Percentiles rank a stretch among this genome's conserved stretches.
Conservation (phyloP, 2,888 invertebrate species). For the Heliconius ismenius region DNA sequence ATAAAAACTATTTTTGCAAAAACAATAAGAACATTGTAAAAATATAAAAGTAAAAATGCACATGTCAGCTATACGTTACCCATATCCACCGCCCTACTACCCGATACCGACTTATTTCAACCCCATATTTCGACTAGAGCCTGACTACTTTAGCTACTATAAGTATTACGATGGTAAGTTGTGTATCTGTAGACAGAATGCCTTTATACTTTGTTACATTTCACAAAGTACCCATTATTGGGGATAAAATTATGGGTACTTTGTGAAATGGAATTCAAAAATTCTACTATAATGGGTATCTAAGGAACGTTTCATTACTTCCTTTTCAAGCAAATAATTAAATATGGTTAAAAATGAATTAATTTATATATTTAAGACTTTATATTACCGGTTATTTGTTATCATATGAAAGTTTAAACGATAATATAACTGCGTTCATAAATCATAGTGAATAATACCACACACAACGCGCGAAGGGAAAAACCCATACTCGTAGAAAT, state of each 20-base stretch:
- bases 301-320: background rate
- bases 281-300: background rate
- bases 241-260: background rate
- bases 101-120: slow-evolving; percentile 62
- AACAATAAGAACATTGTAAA: slow-evolving; percentile 1
- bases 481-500: background rate
- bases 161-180: slow-evolving; percentile 72
- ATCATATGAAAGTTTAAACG: background rate
- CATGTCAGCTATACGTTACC: slow-evolving; percentile 24
- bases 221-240: background rate
- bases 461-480: background rate
- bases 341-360: background rate
- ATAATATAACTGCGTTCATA: background rate
- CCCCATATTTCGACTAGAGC: slow-evolving; percentile 60
- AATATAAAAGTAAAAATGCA: slow-evolving; percentile 29
- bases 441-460: background rate
- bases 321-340: background rate
- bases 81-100: slow-evolving; percentile 56
- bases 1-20: background rate
- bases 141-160: slow-evolving; percentile 66
- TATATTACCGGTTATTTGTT: too few species aligned
- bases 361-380: background rate
- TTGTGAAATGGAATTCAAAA: too few species aligned
- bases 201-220: background rate
- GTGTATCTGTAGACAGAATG: background rate